These are phyloP conservation scores for Cenopis cana DNA, from an alignment of 2,888 invertebrate genomes.

Conservation along the genomic window DNA sequence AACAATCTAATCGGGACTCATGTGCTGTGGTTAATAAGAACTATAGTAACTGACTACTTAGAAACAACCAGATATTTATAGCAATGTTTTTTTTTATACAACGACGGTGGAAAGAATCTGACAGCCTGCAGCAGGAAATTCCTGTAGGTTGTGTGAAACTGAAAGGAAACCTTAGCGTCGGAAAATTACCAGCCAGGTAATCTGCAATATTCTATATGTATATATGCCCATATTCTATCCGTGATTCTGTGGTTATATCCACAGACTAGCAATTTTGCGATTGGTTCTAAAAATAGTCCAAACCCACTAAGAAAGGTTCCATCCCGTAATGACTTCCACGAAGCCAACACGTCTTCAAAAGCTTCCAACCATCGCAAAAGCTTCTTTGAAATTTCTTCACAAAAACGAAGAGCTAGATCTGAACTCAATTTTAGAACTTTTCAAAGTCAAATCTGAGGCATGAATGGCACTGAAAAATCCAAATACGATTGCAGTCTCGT, in stretches of 20 bases:
- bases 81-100: too few relatives aligned
- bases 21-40: too few relatives aligned
- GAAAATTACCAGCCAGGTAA: too few relatives aligned
- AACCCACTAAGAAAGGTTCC: constrained; percentile 6
- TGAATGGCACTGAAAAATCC: constrained; percentile 57
- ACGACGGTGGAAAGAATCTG: too few relatives aligned
- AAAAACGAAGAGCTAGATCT: constrained; percentile 22
- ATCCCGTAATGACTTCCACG: constrained; percentile 25
- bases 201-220: too few relatives aligned
- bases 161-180: too few relatives aligned
- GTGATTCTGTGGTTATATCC: neutral
- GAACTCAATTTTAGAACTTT: constrained; percentile 34
- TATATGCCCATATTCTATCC: too few relatives aligned
- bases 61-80: too few relatives aligned
- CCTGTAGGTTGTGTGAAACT: too few relatives aligned
- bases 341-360: constrained; percentile 27
- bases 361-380: constrained; percentile 15
- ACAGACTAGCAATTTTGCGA: constrained; percentile 2
- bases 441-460: constrained; percentile 24
- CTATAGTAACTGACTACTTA: too few relatives aligned
- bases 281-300: constrained; percentile 13
- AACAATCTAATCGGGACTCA: too few relatives aligned
- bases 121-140: too few relatives aligned
- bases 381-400: constrained; percentile 22
- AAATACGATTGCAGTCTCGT: constrained; percentile 76